phyloP scores from a whole-genome alignment of 2,797 vertebrate genomes.

The Pempheris klunzingeri region DNA sequence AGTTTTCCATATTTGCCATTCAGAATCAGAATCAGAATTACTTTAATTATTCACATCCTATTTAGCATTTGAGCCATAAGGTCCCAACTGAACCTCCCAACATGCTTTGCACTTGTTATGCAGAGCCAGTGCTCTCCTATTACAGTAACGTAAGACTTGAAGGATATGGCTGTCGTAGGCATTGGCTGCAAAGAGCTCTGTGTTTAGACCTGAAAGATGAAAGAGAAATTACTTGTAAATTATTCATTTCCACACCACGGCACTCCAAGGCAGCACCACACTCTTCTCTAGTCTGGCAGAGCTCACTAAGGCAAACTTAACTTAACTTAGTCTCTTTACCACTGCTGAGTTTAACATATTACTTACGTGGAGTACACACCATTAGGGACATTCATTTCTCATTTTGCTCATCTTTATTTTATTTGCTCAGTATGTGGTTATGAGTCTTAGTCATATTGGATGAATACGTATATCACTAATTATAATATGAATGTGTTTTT shows the following conservation, averaged over 20 bases:
- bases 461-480: not conserved
- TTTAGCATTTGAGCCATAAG: constrained; percentile 29
- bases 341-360: not conserved
- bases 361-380: not conserved
- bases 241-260: constrained; percentile 55
- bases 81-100: constrained; percentile 28
- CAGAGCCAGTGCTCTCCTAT: constrained; percentile 38
- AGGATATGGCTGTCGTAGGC: constrained; percentile 32
- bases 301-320: constrained; percentile 36
- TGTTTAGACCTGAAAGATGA: constrained; percentile 66
- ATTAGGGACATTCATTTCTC: not conserved
- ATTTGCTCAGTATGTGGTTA: not conserved
- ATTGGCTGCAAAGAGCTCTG: constrained; percentile 37
- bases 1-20: constrained; percentile 32
- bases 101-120: constrained; percentile 59
- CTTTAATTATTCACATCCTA: no score
- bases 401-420: not conserved
- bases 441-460: not conserved
- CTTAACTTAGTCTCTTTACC: not conserved
- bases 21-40: no score
- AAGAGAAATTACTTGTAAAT: constrained; percentile 69
- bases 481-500: not conserved
- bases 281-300: constrained; percentile 26
- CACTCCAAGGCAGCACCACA: constrained; percentile 33
- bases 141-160: constrained; percentile 30